Conservation (phyloP, 2,797 vertebrate genomes). For the Myotis daubentonii region DNA sequence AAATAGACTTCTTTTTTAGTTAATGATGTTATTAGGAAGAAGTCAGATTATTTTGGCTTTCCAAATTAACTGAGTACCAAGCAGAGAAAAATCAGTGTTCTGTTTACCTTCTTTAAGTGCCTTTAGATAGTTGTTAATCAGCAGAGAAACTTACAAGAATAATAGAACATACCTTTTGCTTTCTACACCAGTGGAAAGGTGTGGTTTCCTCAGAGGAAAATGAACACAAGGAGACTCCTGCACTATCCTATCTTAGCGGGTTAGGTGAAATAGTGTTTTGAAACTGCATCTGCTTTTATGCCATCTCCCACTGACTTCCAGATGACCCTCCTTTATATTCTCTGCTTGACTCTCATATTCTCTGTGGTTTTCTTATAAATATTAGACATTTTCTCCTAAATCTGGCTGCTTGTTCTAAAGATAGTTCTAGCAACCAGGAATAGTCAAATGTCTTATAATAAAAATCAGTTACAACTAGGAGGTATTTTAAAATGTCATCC, state of each 20-base stretch:
- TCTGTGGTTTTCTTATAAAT: constrained; percentile 22
- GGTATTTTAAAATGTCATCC: constrained; percentile 26
- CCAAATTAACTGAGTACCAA: constrained; percentile 69
- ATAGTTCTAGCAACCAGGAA: background rate
- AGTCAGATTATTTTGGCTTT: constrained; percentile 80
- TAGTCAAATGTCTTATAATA: constrained; percentile 20
- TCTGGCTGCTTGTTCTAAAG: constrained; percentile 26
- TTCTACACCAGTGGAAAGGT: background rate
- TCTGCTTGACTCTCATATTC: background rate
- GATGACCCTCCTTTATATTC: background rate
- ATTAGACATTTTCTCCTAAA: background rate
- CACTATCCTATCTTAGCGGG: background rate
- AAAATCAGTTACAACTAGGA: constrained; percentile 29
- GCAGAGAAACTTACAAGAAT: constrained; percentile 41
- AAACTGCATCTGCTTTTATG: background rate
- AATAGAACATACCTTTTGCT: background rate
- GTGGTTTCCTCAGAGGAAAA: background rate
- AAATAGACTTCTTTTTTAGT: constrained; percentile 77
- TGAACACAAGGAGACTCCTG: background rate
- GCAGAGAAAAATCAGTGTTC: constrained; percentile 74
- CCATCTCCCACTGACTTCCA: background rate
- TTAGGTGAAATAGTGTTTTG: background rate
- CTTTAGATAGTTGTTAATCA: constrained; percentile 66
- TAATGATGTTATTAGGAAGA: constrained; percentile 78
- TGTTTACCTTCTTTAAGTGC: constrained; percentile 74